Conservation (phyloP, 2,888 invertebrate genomes). For the Xylota segnis region DNA sequence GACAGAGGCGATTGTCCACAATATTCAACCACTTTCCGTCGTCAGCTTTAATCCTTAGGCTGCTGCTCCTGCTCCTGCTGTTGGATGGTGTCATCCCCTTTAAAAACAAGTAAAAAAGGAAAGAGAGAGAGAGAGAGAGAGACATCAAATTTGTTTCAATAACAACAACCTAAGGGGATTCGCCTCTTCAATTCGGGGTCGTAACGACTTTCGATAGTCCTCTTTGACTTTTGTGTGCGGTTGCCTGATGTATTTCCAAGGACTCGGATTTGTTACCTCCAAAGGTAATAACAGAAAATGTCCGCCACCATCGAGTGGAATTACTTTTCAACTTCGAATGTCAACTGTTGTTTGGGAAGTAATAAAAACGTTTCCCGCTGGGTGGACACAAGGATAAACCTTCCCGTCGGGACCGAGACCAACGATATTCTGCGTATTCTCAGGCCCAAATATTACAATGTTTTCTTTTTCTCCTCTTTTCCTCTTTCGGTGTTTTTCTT, state of each 20-base stretch:
- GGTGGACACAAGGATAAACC: slow-evolving; percentile 62
- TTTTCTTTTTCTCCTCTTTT: not conserved
- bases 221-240: slow-evolving; percentile 56
- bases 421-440: slow-evolving; percentile 46
- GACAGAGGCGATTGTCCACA: slow-evolving; percentile 39
- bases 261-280: slow-evolving; percentile 62
- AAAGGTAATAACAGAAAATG: slow-evolving; percentile 72
- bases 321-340: slow-evolving; percentile 76
- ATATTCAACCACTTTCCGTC: not conserved
- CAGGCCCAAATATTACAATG: slow-evolving; percentile 20
- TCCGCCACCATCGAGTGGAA: slow-evolving; percentile 59
- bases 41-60: slow-evolving; percentile 24
- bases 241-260: slow-evolving; percentile 45
- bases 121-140: too few species aligned
- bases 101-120: too few species aligned
- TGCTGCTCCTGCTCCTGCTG: slow-evolving; percentile 1
- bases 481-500: slow-evolving; percentile 47
- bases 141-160: slow-evolving; percentile 41
- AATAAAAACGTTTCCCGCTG: slow-evolving; percentile 75
- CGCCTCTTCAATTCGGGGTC: slow-evolving; percentile 7
- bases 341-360: slow-evolving; percentile 75
- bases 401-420: slow-evolving; percentile 27
- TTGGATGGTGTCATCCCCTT: slow-evolving; percentile 8
- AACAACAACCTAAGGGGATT: slow-evolving; percentile 42
- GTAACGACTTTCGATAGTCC: slow-evolving; percentile 44